A percentile compares a stretch with the other conserved stretches of the same genome.
Conservation (phyloP, 1,140 invertebrate species). For the Cephus cinctus region DNA sequence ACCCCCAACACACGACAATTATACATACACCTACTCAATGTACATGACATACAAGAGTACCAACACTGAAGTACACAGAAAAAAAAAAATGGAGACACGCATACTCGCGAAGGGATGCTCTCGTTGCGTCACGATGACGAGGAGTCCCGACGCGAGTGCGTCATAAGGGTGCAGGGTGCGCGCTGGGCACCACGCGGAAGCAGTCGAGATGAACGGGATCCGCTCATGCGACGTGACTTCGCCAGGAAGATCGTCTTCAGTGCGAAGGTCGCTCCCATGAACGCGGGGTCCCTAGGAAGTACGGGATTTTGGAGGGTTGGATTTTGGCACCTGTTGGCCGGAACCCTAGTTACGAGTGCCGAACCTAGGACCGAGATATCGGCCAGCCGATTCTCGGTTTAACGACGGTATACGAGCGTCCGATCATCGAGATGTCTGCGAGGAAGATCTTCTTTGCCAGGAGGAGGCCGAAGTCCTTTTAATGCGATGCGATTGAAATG, state of each 20-base stretch:
- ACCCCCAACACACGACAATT: background rate
- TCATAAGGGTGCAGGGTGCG: slow-evolving; percentile 30
- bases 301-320: slow-evolving; percentile 51
- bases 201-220: background rate
- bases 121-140: slow-evolving; percentile 1
- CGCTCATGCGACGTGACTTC: slow-evolving; percentile 14
- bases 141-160: slow-evolving; percentile 14
- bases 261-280: slow-evolving; percentile 22
- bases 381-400: slow-evolving; percentile 32
- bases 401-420: too few species aligned
- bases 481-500: too few species aligned
- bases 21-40: slow-evolving; percentile 1
- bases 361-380: slow-evolving; percentile 54
- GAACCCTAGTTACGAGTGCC: slow-evolving; percentile 59
- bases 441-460: too few species aligned
- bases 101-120: background rate
- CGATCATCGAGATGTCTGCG: too few species aligned
- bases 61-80: slow-evolving; percentile 6
- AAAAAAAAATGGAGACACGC: slow-evolving; percentile 7
- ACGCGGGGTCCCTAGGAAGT: slow-evolving; percentile 29
- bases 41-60: slow-evolving; percentile 5
- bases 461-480: too few species aligned
- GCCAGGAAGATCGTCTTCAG: slow-evolving; percentile 10
- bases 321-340: slow-evolving; percentile 51
- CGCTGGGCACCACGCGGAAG: slow-evolving; percentile 3